These are phyloP conservation scores for Pygmarrhopalites habei DNA, from an alignment of 1,140 invertebrate genomes.

Conservation along the genomic window DNA sequence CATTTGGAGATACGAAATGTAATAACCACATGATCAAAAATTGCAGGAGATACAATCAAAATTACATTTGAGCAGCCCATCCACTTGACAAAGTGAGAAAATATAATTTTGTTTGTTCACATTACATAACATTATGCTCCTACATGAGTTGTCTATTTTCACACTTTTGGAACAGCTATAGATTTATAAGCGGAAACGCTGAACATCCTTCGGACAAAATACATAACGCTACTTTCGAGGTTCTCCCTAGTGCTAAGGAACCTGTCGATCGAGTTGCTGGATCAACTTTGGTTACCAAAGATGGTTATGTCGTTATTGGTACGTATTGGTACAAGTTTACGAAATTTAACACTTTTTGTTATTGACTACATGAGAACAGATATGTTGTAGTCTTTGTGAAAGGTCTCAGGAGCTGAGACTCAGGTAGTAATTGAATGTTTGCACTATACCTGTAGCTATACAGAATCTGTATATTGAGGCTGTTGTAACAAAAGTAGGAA, in stretches of 20 bases:
- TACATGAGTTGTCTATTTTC: neutral
- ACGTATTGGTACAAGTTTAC: constrained; percentile 36
- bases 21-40: too few species aligned
- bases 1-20: too few species aligned
- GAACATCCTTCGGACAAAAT: constrained; percentile 87
- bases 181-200: constrained; percentile 83
- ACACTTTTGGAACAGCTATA: constrained; percentile 54
- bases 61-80: constrained; percentile 74
- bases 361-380: too few species aligned
- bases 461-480: too few species aligned
- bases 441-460: too few species aligned
- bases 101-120: neutral
- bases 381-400: too few species aligned
- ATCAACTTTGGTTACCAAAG: constrained; percentile 49
- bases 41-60: constrained; percentile 70
- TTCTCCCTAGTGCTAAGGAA: constrained; percentile 53
- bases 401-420: too few species aligned
- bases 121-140: neutral
- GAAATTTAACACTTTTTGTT: too few species aligned
- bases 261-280: neutral
- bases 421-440: too few species aligned
- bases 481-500: too few species aligned
- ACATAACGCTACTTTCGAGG: constrained; percentile 80
- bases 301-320: constrained; percentile 66
- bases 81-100: constrained; percentile 63